Evolutionary conservation across 1,140 invertebrate species (phyloP), one percentile per base, ranked within the genome.

Genomic region (Drosophila saltans): DNA sequence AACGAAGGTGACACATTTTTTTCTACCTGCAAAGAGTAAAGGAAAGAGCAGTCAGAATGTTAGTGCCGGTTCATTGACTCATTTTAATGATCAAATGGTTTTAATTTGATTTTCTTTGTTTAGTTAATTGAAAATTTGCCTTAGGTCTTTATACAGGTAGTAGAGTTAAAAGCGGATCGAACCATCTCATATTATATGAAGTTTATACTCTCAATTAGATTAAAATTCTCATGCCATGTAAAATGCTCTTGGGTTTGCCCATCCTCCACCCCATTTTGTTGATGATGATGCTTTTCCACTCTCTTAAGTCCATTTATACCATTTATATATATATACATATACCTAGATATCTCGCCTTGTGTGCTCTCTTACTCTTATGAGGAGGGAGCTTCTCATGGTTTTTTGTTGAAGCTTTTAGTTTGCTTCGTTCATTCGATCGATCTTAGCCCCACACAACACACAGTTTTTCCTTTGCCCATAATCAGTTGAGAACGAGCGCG

Each of bases 41-140:
- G 28, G 4, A 30, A 36, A 36, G 33, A 36, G 33, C 4, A 36
- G 1, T 36, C 4, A 36, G 3, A 30, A 30, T 64, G 48, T 4
- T 61, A 16, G 9, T 36, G 2, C 6, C 41, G 33, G 84, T 84
- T 88, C 85, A 70, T 72, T 84, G 84, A 89, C 84, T 84, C 24
- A 70, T 66, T 86, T 86, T 76, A 86, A 86, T 76, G 75, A 79
- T 72, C 73, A 69, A 86, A 80, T 79, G 66, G 70, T 79, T 88
- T 83, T 57, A 66, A 70, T 78, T 70, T 69, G 16, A 55, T 57
- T 52, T 52, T 75, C 66, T 66, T 33, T 74, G 75, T 86, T 89
- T 80, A 78, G 56, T 77, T 83, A 88, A 89, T 80, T 80, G 67
- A 56, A 63, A 58, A 63, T 48, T 62, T 24, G 66, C 59, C 45